Evolutionary conservation across 2,797 vertebrate genomes (phyloP).

Genomic region (Liasis olivaceus): DNA sequence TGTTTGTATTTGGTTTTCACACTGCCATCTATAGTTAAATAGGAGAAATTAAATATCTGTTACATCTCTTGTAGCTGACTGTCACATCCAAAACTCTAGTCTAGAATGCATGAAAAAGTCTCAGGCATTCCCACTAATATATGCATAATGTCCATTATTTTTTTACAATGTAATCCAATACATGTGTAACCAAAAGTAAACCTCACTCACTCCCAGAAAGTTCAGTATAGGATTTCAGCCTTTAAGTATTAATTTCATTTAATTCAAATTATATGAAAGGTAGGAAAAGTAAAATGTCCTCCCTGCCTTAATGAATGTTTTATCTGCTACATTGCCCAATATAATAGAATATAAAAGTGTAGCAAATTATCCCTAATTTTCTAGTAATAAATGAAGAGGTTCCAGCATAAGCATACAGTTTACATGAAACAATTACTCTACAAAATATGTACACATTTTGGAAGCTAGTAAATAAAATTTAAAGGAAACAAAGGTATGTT

Average conservation of each 20-base stretch:
- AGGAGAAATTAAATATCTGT: conserved; percentile 70
- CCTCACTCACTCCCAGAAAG: neutral
- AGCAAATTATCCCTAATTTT: neutral
- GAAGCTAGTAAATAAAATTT: neutral
- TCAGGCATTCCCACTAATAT: neutral
- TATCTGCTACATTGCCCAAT: conserved; percentile 18
- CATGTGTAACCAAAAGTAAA: neutral
- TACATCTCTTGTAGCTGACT: conserved; percentile 37
- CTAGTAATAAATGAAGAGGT: neutral
- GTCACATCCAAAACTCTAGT: conserved; percentile 21
- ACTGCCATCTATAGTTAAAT: conserved; percentile 79
- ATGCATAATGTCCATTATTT: conserved; percentile 18
- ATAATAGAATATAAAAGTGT: conserved; percentile 13
- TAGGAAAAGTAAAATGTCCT: neutral
- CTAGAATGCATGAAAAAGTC: neutral
- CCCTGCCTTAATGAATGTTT: neutral
- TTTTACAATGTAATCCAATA: neutral
- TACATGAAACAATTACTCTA: neutral
- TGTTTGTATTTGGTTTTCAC: conserved; percentile 72
- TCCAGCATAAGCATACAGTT: neutral
- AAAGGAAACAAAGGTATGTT: neutral
- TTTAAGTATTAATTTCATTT: neutral
- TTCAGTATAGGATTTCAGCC: neutral
- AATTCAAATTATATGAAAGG: neutral
- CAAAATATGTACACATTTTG: neutral